These are phyloP conservation scores for Simalia tracyae DNA, from an alignment of 2,797 vertebrate species.

Conservation along the genomic window DNA sequence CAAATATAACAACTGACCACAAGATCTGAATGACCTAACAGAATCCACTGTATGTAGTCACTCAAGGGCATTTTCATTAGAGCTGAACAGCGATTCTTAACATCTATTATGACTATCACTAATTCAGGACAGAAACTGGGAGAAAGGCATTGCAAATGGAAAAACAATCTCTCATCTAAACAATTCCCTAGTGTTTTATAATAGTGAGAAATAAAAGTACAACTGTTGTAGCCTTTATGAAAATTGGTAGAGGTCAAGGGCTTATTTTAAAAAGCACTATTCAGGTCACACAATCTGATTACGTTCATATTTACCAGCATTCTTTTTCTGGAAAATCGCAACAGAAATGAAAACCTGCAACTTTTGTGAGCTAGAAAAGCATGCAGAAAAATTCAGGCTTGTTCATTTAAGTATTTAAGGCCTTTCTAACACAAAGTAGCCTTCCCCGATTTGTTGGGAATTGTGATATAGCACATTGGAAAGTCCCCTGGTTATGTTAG, in stretches of 20 bases:
- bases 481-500: background rate
- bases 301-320: background rate
- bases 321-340: background rate
- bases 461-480: background rate
- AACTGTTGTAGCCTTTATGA: background rate
- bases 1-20: background rate
- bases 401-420: background rate
- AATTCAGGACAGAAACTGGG: background rate
- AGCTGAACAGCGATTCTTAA: background rate
- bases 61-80: background rate
- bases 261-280: background rate
- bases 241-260: background rate
- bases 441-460: background rate
- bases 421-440: background rate
- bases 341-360: background rate
- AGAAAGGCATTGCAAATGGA: background rate
- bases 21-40: background rate
- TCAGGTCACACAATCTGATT: background rate
- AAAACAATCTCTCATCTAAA: background rate
- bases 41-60: conserved; percentile 6
- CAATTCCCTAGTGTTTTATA: background rate
- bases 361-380: background rate
- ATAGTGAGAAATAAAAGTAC: background rate
- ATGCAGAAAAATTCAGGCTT: background rate
- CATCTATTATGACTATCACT: background rate